phyloP scores from a whole-genome alignment of 1,140 invertebrate species.

The Calliphora vicina region DNA sequence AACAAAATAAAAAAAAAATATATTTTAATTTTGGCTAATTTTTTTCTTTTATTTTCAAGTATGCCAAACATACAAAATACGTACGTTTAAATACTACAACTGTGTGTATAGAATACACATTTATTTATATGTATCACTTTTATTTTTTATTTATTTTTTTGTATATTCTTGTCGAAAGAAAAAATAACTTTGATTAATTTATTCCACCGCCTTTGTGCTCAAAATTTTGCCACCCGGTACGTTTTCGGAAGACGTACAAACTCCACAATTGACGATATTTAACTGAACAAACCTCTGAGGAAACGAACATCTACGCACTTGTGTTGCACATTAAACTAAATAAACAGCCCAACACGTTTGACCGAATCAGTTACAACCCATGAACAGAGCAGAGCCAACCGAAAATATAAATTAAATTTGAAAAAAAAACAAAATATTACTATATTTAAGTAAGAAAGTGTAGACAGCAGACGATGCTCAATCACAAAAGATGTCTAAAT shows the following conservation, averaged over 20 bases:
- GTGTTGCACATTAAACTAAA: constrained; percentile 9
- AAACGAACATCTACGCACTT: constrained; percentile 26
- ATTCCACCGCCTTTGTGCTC: constrained; percentile 20
- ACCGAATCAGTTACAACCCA: background rate
- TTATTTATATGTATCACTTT: constrained; percentile 27
- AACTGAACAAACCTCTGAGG: constrained; percentile 27
- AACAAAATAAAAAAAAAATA: background rate
- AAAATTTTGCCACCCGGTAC: constrained; percentile 29
- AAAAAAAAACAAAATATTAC: background rate
- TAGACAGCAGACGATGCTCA: no score
- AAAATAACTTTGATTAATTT: background rate
- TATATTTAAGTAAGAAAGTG: background rate
- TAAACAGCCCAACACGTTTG: background rate
- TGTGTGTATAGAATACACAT: constrained; percentile 10
- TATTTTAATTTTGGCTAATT: background rate
- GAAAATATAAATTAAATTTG: background rate
- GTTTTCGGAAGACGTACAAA: constrained; percentile 34
- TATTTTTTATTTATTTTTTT: background rate
- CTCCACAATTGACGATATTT: constrained; percentile 28
- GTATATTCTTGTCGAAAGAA: background rate
- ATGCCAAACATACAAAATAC: background rate
- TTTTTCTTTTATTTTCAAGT: background rate
- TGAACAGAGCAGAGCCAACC: background rate
- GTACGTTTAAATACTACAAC: background rate
- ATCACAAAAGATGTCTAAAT: no score